These are phyloP conservation scores for Drosophila pectinifera DNA, from an alignment of 1,140 invertebrate species.

Conservation along the genomic window DNA sequence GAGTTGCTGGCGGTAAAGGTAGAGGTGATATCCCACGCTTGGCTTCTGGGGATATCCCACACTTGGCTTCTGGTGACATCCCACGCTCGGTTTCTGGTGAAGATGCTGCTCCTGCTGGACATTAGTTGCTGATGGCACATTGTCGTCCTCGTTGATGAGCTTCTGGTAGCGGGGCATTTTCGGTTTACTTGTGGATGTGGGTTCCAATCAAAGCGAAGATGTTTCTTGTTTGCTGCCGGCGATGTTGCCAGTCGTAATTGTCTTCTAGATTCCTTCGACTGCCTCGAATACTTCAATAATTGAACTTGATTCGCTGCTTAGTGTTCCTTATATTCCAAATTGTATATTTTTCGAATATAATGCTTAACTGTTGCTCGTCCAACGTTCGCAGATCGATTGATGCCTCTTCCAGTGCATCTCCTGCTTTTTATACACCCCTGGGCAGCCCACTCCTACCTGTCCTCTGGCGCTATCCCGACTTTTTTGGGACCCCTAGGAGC, in stretches of 20 bases:
- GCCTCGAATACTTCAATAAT: slow-evolving; percentile 1
- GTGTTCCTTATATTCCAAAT: not conserved
- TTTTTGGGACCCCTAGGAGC: slow-evolving; percentile 23
- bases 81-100: slow-evolving; percentile 40
- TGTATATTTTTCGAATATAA: slow-evolving; percentile 12
- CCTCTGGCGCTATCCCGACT: slow-evolving; percentile 13
- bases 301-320: not conserved
- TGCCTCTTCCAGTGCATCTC: slow-evolving; percentile 13
- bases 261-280: not conserved
- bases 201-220: not conserved
- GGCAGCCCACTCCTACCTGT: not conserved
- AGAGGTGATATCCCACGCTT: slow-evolving; percentile 70
- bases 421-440: slow-evolving; percentile 42
- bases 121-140: not conserved
- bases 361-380: slow-evolving; percentile 39
- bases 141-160: slow-evolving; percentile 47
- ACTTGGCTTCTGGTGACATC: slow-evolving; percentile 55
- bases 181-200: not conserved
- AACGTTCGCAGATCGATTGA: slow-evolving; percentile 53
- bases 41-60: slow-evolving; percentile 52
- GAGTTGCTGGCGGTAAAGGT: slow-evolving; percentile 68
- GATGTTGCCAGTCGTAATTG: not conserved
- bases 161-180: slow-evolving; percentile 57
- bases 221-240: not conserved
- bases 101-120: slow-evolving; percentile 7